Evolutionary conservation across 2,888 invertebrate species (phyloP).

Genomic region (Thecocarcelia acutangulata): DNA sequence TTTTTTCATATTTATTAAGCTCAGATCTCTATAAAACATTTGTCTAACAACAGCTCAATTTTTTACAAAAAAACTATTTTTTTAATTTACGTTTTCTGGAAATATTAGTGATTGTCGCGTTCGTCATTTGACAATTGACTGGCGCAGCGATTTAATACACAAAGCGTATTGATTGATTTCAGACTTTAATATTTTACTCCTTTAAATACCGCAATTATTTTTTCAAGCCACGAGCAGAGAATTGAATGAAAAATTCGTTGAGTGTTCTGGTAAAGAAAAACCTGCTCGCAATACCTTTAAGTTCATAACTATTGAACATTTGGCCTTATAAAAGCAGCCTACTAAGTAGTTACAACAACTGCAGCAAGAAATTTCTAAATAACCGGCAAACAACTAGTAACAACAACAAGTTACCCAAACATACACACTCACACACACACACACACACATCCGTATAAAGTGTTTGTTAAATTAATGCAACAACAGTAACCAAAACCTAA

Average conservation of each 20-base stretch:
- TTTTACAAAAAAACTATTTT: too few species aligned
- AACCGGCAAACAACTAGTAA: neutral
- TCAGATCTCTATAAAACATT: too few species aligned
- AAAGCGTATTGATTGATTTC: too few species aligned
- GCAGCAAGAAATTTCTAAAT: constrained; percentile 12
- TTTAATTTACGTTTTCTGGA: too few species aligned
- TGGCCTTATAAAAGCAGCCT: constrained; percentile 36
- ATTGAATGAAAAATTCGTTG: constrained; percentile 28
- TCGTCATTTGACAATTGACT: too few species aligned
- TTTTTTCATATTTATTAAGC: too few species aligned
- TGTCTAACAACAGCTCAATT: too few species aligned
- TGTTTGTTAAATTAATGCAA: constrained; percentile 79
- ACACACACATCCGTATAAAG: constrained; percentile 69
- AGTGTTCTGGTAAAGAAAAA: constrained; percentile 23
- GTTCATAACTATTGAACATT: constrained; percentile 62
- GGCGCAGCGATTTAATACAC: too few species aligned
- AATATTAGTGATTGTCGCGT: too few species aligned
- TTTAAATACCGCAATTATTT: neutral
- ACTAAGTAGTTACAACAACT: constrained; percentile 24
- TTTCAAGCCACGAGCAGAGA: neutral
- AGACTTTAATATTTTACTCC: neutral
- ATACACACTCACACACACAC: neutral
- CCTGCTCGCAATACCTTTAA: constrained; percentile 66
- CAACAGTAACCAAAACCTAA: constrained; percentile 71
- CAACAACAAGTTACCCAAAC: constrained; percentile 17